Evolutionary conservation across 2,797 vertebrate species (phyloP).

Genomic region (Phalloptychus januarius): DNA sequence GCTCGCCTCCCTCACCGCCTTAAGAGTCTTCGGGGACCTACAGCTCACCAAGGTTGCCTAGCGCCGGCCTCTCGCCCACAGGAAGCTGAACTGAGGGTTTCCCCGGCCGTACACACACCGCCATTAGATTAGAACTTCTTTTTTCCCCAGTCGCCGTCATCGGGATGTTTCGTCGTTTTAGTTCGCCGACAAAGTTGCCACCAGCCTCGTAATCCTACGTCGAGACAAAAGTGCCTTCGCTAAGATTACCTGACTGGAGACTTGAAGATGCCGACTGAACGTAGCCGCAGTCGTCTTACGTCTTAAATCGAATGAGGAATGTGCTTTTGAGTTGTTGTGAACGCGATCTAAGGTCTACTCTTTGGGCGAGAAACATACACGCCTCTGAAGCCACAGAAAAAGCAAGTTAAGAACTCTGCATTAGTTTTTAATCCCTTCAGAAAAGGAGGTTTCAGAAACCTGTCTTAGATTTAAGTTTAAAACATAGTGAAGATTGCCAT

Average conservation of each 20-base stretch:
- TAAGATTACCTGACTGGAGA: conserved; percentile 66
- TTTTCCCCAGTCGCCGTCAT: conserved; percentile 28
- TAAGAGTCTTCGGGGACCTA: conserved; percentile 86
- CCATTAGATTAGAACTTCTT: conserved; percentile 53
- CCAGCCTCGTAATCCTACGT: conserved; percentile 64
- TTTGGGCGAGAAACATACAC: conserved; percentile 29
- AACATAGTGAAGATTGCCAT: conserved; percentile 30
- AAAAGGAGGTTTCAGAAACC: conserved; percentile 29
- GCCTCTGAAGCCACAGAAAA: conserved; percentile 20
- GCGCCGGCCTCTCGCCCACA: conserved; percentile 16
- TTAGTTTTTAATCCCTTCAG: conserved; percentile 22
- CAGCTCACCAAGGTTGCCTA: conserved; percentile 92
- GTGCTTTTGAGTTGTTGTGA: conserved; percentile 47
- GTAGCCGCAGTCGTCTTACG: conserved; percentile 23
- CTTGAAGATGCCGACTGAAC: conserved; percentile 58
- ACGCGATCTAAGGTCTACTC: conserved; percentile 20
- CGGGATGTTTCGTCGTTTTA: conserved; percentile 36
- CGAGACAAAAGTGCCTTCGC: conserved; percentile 78
- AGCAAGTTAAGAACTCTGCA: conserved; percentile 1
- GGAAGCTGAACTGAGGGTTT: not conserved
- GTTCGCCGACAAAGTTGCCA: conserved; percentile 41
- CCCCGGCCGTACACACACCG: conserved; percentile 18
- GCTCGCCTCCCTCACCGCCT: conserved; percentile 84
- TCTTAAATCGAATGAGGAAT: conserved; percentile 49
- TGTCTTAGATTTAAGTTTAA: conserved; percentile 29